phyloP scores from a whole-genome alignment of 2,113 vertebrate species.

The Sinocyclocheilus maitianheensis region DNA sequence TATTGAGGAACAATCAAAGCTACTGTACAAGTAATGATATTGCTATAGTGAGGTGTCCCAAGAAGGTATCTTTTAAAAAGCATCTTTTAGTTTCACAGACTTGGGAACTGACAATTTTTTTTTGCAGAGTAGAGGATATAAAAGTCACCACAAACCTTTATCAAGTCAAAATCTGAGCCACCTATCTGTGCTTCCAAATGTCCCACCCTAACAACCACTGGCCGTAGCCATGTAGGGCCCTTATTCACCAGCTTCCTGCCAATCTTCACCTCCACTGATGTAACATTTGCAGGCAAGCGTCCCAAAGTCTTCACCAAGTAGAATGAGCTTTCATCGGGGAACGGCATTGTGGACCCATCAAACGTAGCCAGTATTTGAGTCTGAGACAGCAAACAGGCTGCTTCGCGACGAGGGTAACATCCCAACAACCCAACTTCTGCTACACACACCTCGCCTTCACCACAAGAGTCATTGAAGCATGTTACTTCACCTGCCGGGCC shows the following conservation, averaged over 20 bases:
- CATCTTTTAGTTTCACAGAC: neutral
- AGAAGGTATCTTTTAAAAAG: neutral
- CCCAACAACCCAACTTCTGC: conserved; percentile 87
- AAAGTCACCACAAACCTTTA: conserved; percentile 79
- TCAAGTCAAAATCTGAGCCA: conserved; percentile 80
- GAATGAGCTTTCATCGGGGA: conserved; percentile 90
- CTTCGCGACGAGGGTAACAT: conserved; percentile 89
- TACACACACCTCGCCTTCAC: conserved; percentile 85
- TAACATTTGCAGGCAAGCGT: conserved; percentile 70
- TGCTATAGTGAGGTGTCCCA: neutral
- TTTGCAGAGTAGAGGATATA: neutral
- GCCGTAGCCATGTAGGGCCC: conserved; percentile 78
- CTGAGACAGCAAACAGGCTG: conserved; percentile 84
- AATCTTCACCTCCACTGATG: conserved; percentile 91
- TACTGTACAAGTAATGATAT: neutral
- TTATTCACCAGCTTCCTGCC: conserved; percentile 84
- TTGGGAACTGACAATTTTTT: neutral
- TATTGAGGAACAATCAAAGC: neutral
- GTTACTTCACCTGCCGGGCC: conserved; percentile 79
- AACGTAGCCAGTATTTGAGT: conserved; percentile 85
- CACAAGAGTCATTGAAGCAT: conserved; percentile 89
- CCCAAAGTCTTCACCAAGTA: conserved; percentile 88
- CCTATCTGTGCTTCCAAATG: conserved; percentile 90
- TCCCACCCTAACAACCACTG: conserved; percentile 80
- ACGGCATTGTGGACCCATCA: conserved; percentile 79